Conservation (phyloP, 2,797 vertebrate genomes). For the Pseudochromis fuscus region DNA sequence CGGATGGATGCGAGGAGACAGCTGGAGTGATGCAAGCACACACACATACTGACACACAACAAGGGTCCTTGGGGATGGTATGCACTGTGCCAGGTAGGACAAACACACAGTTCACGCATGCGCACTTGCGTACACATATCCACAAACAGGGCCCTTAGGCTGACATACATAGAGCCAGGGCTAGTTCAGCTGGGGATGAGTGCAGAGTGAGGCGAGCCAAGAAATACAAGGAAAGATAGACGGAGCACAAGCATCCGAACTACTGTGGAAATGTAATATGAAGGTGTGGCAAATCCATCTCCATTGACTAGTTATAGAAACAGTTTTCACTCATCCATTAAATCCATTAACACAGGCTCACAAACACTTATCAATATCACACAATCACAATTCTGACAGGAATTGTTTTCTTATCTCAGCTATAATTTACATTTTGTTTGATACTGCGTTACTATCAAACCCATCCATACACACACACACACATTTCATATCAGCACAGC, state of each 20-base stretch:
- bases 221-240: conserved; percentile 34
- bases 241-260: no score
- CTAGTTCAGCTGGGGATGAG: conserved; percentile 47
- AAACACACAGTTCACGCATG: conserved; percentile 41
- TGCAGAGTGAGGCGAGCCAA: conserved; percentile 41
- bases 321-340: conserved; percentile 36
- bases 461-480: background rate
- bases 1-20: conserved; percentile 72
- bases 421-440: background rate
- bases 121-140: conserved; percentile 11
- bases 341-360: background rate
- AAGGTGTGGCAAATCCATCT: conserved; percentile 4
- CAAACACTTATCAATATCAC: background rate
- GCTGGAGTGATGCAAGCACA: conserved; percentile 60
- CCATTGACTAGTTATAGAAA: background rate
- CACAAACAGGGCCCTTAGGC: conserved; percentile 54
- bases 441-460: background rate
- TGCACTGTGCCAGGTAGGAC: conserved; percentile 68
- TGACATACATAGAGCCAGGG: conserved; percentile 60
- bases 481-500: background rate
- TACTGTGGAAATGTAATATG: background rate
- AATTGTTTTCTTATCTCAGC: background rate
- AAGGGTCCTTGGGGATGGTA: conserved; percentile 44
- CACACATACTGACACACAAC: conserved; percentile 23
- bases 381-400: background rate